Evolutionary conservation across 2,113 vertebrate species (phyloP).

Genomic region (Channa argus): DNA sequence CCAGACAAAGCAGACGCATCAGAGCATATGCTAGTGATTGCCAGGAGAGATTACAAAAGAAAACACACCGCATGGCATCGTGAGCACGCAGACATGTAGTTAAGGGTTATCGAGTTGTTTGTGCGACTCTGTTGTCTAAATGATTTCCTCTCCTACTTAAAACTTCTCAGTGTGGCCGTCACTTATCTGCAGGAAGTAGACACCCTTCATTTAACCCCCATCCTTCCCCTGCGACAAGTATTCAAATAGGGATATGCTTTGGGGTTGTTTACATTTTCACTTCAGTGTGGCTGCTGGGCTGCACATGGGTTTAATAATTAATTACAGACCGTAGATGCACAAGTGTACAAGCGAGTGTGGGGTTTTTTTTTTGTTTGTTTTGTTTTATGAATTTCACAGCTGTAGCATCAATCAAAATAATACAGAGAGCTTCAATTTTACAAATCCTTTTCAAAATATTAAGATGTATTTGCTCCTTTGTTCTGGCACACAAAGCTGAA

Average conservation of each 20-base stretch:
- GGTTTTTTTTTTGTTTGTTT: too few species aligned
- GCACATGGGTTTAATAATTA: conserved; percentile 46
- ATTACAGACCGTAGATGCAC: conserved; percentile 8
- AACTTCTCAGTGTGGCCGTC: conserved; percentile 25
- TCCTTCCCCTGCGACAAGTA: conserved; percentile 21
- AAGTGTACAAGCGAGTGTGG: background rate
- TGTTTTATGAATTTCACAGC: background rate
- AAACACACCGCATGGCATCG: conserved; percentile 4
- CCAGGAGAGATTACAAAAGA: conserved; percentile 29
- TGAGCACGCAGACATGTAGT: conserved; percentile 21
- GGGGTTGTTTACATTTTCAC: conserved; percentile 45
- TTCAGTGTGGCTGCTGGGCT: conserved; percentile 24
- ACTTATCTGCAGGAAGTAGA: conserved; percentile 79
- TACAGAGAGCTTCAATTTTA: background rate
- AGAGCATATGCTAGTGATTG: conserved; percentile 15
- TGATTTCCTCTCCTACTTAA: conserved; percentile 41
- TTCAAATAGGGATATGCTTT: conserved; percentile 22
- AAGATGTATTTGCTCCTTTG: background rate
- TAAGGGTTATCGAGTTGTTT: conserved; percentile 48
- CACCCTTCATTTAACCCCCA: conserved; percentile 59
- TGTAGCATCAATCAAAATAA: background rate
- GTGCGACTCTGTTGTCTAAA: conserved; percentile 51
- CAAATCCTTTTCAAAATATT: background rate
- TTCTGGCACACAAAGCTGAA: background rate
- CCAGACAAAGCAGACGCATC: conserved; percentile 16